Evolutionary conservation across 1,140 invertebrate species (phyloP).

Genomic region (Hylaeus anthracinus): DNA sequence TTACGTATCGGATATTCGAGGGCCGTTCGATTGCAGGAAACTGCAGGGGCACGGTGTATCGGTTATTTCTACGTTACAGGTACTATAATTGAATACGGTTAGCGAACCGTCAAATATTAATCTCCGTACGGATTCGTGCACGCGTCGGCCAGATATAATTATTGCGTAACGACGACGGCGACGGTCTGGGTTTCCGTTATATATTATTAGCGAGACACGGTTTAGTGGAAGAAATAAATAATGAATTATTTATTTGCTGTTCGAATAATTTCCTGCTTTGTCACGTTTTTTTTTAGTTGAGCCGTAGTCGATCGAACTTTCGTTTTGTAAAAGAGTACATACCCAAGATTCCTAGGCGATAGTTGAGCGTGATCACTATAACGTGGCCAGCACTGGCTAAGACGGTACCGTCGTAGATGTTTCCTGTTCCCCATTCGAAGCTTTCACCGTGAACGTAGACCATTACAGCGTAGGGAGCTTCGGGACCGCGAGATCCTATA

Average conservation of each 20-base stretch:
- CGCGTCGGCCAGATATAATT: slow-evolving; percentile 8
- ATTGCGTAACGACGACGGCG: slow-evolving; percentile 1
- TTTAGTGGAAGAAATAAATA: slow-evolving; percentile 8
- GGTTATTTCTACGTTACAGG: not conserved
- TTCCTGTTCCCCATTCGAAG: slow-evolving; percentile 92
- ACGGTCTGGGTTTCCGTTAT: not conserved
- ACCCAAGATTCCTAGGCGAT: slow-evolving; percentile 93
- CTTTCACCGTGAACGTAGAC: slow-evolving; percentile 93
- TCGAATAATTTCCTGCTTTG: not conserved
- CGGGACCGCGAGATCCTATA: slow-evolving; percentile 87
- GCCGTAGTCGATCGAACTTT: too few species aligned
- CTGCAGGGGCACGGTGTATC: not conserved
- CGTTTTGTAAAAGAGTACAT: slow-evolving; percentile 67
- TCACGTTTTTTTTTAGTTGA: not conserved
- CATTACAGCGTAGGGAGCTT: slow-evolving; percentile 90
- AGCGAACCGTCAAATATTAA: slow-evolving; percentile 37
- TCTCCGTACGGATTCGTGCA: slow-evolving; percentile 11
- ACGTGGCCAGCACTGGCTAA: slow-evolving; percentile 92
- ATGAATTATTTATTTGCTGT: not conserved
- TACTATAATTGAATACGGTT: slow-evolving; percentile 18
- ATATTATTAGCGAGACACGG: not conserved
- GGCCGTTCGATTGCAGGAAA: not conserved
- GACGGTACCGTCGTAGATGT: slow-evolving; percentile 93
- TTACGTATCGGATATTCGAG: not conserved
- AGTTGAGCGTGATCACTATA: slow-evolving; percentile 95